A percentile compares a stretch with the other conserved stretches of the same genome.
phyloP scores from a whole-genome alignment of 2,113 vertebrate species.

The Sitta europaea region DNA sequence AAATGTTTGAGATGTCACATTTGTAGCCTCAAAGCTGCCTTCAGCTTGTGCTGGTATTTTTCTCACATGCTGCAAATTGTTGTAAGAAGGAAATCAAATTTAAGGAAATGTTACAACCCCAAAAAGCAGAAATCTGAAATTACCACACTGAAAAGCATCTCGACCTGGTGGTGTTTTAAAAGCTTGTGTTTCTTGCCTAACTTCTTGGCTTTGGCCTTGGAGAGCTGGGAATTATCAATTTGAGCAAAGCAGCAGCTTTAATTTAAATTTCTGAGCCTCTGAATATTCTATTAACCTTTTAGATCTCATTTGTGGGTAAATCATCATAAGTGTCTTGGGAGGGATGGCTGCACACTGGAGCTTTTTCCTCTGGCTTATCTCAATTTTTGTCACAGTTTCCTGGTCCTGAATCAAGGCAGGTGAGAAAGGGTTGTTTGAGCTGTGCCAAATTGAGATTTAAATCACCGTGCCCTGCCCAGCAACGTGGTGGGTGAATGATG shows the following conservation, averaged over 20 bases:
- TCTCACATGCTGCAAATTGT: neutral
- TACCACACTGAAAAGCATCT: accelerated
- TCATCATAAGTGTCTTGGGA: neutral
- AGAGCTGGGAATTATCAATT: neutral
- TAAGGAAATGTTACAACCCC: neutral
- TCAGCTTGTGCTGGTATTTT: neutral
- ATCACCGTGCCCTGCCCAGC: accelerated
- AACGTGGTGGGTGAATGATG: accelerated
- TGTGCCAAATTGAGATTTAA: neutral
- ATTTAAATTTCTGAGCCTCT: neutral
- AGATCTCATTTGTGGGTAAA: neutral
- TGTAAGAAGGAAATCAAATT: neutral
- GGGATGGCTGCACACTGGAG: neutral
- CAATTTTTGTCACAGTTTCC: neutral
- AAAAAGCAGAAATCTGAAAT: neutral
- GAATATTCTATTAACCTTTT: neutral
- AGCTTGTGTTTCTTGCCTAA: neutral
- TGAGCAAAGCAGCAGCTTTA: neutral
- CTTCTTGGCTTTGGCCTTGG: neutral
- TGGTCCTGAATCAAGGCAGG: neutral
- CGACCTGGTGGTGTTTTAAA: accelerated
- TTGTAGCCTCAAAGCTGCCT: neutral
- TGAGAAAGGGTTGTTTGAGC: neutral
- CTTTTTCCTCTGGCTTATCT: neutral
- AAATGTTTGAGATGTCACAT: neutral